phyloP scores from a whole-genome alignment of 2,113 vertebrate species.

The Ovis aries region DNA sequence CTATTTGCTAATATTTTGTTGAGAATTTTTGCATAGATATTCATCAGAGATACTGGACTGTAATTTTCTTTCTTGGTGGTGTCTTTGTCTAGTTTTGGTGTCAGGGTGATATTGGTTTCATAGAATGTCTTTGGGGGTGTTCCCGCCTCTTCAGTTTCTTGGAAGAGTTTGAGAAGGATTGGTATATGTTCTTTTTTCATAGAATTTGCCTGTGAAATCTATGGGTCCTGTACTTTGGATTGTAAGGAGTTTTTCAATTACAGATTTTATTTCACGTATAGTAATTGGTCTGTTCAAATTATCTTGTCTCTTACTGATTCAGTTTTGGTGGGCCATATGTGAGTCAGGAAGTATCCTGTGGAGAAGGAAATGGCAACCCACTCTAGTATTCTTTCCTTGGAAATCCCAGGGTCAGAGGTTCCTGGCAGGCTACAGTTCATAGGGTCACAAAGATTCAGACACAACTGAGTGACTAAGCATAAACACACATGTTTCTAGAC shows the following conservation, averaged over 20 bases:
- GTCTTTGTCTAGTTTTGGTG: background rate
- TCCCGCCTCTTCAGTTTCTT: background rate
- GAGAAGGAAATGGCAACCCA: background rate
- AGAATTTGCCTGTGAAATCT: background rate
- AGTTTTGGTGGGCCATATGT: background rate
- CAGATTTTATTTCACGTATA: background rate
- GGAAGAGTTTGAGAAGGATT: background rate
- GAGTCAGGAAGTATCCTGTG: background rate
- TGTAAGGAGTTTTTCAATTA: background rate
- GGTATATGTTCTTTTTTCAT: background rate
- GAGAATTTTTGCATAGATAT: background rate
- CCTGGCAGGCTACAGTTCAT: background rate
- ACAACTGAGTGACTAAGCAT: background rate
- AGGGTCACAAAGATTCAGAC: background rate
- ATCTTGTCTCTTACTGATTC: background rate
- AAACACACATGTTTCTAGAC: background rate
- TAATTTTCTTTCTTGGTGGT: background rate
- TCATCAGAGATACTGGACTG: background rate
- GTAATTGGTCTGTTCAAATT: background rate
- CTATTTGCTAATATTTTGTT: background rate
- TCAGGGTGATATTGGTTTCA: background rate
- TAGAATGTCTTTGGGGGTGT: background rate
- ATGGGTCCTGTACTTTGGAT: background rate
- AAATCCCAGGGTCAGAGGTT: background rate
- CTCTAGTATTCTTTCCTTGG: background rate